Base-by-base conservation (phyloP, 2,888 invertebrate species). In the Bellardia pandia region DNA sequence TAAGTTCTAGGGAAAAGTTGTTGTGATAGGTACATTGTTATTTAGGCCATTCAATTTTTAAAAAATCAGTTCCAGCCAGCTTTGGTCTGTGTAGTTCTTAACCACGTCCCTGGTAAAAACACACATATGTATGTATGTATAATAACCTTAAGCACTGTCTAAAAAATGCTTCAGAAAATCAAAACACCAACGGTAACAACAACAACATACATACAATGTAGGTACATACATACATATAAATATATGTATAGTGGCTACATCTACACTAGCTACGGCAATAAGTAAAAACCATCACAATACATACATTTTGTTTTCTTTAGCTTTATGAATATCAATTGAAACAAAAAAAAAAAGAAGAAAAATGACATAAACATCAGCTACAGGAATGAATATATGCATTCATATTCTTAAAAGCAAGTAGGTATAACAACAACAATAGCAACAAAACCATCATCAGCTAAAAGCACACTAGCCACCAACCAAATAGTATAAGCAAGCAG, bases 121-220 rank as follows among this genome's bases (percentile, higher is more conserved):
- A 81, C 40, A 82, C 69, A 82, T 75, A 45, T 45, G 45, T 23
- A 23, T 23, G 23, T 23, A 23, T 23, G 23, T 45, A 75, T 81
- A 71, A 80, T 78, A 86, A 82, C 82, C 86, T 86, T 86, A 85
- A 85, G 71, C 75, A 77, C 53, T 78, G 72, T 71, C 82, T 71
- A 69, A 82, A 78, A 86, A 86, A 86, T 66, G 53, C 42, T 78
- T 78, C 62, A 58, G 30, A 85, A 85, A 76, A 82, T 64, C 30
- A 56, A 77, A 82, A 78, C 58, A 77, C 16, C 72, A 86, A 77
- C 40, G 45, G n/a, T 51, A 76, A 71, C 62, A 75, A 72, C 45
- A 58, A 42, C 45, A 75, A 68, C 56, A 82, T 37, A 82, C 14
- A 11, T 71, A n/a, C n/a, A n/a, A n/a, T n/a, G n/a, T n/a, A n/a